These are phyloP conservation scores for Oreochromis aureus DNA, from an alignment of 2,113 vertebrate species.

Conservation along the genomic window DNA sequence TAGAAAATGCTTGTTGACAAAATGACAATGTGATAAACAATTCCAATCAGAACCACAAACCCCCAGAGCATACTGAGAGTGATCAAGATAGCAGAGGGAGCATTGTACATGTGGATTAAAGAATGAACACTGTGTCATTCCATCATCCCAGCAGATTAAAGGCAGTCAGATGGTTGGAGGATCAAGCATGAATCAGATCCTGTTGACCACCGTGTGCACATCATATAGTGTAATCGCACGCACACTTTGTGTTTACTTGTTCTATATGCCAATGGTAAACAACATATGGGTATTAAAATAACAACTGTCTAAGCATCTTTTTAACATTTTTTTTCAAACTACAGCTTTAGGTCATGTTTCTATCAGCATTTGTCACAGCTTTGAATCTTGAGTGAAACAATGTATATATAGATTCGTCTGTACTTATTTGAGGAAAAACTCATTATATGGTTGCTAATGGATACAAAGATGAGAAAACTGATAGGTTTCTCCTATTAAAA, in stretches of 20 bases:
- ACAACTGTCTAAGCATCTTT: not conserved
- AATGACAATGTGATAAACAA: not conserved
- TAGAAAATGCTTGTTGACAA: not conserved
- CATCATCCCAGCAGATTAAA: conserved; percentile 53
- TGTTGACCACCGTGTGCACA: not conserved
- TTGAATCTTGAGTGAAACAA: not conserved
- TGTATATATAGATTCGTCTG: not conserved
- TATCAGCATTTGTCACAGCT: not conserved
- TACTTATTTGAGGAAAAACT: not conserved
- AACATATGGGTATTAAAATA: not conserved
- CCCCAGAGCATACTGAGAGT: not conserved
- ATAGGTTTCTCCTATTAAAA: not conserved
- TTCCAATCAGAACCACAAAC: not conserved
- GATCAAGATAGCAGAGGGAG: not conserved
- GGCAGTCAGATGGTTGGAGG: conserved; percentile 50
- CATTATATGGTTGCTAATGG: not conserved
- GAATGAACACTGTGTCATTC: conserved; percentile 19
- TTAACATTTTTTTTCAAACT: not conserved
- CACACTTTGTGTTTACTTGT: not conserved
- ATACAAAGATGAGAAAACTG: not conserved
- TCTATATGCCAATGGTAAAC: not conserved
- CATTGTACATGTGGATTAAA: conserved; percentile 44
- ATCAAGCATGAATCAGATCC: conserved; percentile 34
- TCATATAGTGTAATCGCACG: not conserved
- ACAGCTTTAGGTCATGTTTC: not conserved